Conservation (phyloP, 1,140 invertebrate genomes). For the Oppia nitens region DNA sequence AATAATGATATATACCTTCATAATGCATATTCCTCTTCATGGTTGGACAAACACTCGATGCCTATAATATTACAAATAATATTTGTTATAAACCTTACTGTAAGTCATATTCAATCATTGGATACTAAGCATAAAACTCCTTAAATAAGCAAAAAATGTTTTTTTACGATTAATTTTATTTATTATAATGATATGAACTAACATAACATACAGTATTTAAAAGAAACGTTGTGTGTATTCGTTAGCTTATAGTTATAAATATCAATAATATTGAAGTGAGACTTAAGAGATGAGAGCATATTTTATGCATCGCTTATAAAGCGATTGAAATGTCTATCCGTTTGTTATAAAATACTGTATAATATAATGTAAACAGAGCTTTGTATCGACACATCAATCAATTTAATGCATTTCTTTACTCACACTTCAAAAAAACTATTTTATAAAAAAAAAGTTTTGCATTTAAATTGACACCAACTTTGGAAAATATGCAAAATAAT, state of each 20-base stretch:
- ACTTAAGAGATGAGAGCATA: background rate
- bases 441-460: no score
- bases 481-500: background rate
- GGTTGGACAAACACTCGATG: conserved; percentile 18
- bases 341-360: no score
- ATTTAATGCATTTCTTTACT: background rate
- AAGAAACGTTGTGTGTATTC: no score
- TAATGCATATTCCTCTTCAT: conserved; percentile 18
- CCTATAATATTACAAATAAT: conserved; percentile 12
- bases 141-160: background rate
- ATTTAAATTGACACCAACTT: background rate
- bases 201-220: no score
- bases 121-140: background rate
- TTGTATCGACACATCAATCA: background rate
- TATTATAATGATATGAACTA: background rate
- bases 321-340: background rate
- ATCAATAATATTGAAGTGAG: no score
- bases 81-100: background rate
- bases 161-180: background rate
- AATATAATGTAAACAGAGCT: background rate
- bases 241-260: no score
- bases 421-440: no score
- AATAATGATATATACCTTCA: conserved; percentile 20
- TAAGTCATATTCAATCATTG: background rate
- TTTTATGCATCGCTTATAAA: background rate